phyloP scores from a whole-genome alignment of 2,113 vertebrate species.

The Chaetodon trifascialis region DNA sequence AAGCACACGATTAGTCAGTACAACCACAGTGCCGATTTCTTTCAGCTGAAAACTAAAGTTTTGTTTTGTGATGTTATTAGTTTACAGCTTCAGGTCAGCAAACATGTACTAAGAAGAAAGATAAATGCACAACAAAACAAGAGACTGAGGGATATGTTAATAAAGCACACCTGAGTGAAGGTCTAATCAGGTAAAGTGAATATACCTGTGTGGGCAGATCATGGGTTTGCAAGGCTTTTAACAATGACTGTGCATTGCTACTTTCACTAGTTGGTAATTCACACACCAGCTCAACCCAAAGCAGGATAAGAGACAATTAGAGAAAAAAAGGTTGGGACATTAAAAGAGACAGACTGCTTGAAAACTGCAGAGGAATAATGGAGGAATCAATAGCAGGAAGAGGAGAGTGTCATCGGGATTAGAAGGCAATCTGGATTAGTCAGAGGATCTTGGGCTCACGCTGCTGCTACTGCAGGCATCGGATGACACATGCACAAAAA shows the following conservation, averaged over 20 bases:
- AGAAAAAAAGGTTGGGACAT: background rate
- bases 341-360: background rate
- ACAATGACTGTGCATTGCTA: background rate
- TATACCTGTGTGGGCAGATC: background rate
- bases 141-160: background rate
- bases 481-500: conserved; percentile 56
- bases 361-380: conserved; percentile 29
- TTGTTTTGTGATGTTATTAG: background rate
- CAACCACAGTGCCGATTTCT: background rate
- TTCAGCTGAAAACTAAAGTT: background rate
- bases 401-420: conserved; percentile 56
- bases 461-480: conserved; percentile 49
- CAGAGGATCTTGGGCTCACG: conserved; percentile 44
- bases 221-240: background rate
- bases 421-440: conserved; percentile 70
- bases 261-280: background rate
- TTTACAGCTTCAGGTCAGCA: background rate
- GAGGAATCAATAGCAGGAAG: conserved; percentile 49
- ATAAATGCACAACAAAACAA: background rate
- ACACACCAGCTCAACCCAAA: background rate
- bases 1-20: background rate
- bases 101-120: background rate
- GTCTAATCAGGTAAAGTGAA: background rate
- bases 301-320: background rate
- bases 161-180: background rate